Percentiles rank a stretch among this genome's conserved stretches.
Evolutionary conservation across 2,113 vertebrate genomes (phyloP).

Genomic region (human (Homo sapiens)): DNA sequence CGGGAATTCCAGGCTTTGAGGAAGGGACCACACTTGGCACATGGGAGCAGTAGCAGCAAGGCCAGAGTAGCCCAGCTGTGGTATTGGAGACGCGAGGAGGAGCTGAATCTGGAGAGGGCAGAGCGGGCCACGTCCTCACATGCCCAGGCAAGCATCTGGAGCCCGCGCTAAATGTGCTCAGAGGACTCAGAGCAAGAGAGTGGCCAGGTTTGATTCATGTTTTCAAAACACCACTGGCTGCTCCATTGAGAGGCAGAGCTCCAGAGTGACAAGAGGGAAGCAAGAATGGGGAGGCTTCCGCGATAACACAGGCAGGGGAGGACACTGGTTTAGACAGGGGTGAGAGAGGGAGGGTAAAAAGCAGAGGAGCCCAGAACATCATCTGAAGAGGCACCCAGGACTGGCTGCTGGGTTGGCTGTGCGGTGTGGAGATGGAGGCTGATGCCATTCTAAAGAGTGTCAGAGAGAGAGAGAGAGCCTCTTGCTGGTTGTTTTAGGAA

Average conservation of each 20-base stretch:
- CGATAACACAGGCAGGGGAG: background rate
- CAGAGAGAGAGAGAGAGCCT: background rate
- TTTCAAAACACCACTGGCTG: background rate
- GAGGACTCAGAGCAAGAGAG: background rate
- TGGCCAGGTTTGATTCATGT: too few relatives aligned
- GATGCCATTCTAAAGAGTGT: background rate
- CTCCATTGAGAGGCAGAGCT: background rate
- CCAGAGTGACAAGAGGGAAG: background rate
- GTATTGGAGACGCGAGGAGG: background rate
- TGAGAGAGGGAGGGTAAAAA: background rate
- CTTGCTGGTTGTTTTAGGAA: background rate
- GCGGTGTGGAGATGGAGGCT: too few relatives aligned
- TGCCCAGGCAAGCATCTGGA: accelerated
- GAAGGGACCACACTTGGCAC: background rate
- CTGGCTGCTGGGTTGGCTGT: background rate
- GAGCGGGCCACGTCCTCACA: accelerated
- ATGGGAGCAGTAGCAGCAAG: background rate
- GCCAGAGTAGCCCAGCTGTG: background rate
- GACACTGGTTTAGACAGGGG: background rate
- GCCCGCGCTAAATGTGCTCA: background rate
- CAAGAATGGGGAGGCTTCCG: background rate
- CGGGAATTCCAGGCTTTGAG: background rate
- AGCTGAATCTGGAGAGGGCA: background rate
- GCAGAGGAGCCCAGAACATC: background rate
- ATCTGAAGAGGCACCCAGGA: background rate